Conservation (phyloP, 2,888 invertebrate genomes). For the Empis livida region DNA sequence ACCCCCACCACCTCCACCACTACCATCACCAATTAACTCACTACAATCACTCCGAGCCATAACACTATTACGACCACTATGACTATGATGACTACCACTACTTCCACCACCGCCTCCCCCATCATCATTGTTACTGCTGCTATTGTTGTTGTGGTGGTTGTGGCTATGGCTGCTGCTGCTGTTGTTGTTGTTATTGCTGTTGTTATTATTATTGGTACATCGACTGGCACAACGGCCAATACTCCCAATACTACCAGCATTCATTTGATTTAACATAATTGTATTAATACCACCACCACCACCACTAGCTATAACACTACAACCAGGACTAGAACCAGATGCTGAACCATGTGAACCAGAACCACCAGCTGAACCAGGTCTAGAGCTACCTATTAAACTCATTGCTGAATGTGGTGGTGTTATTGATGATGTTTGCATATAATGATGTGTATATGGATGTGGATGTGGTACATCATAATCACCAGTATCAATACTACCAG, state of each 20-base stretch:
- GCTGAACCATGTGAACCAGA: conserved; percentile 36
- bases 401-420: conserved; percentile 35
- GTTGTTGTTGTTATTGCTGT: too few species aligned
- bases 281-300: conserved; percentile 16
- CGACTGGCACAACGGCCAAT: conserved; percentile 33
- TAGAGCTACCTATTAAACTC: conserved; percentile 26
- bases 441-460: conserved; percentile 37
- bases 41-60: conserved; percentile 1
- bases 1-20: not conserved
- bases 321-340: conserved; percentile 27
- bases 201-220: conserved; percentile 25
- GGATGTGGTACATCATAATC: conserved; percentile 38
- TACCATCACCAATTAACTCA: not conserved
- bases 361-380: conserved; percentile 34
- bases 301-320: conserved; percentile 24
- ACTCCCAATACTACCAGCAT: conserved; percentile 28
- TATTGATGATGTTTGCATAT: conserved; percentile 36
- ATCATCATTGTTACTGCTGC: not conserved
- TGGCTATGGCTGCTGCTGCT: too few species aligned
- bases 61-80: conserved; percentile 22
- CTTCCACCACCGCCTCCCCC: conserved; percentile 7
- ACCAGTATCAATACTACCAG: conserved; percentile 33
- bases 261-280: conserved; percentile 25
- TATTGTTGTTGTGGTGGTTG: too few species aligned
- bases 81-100: conserved; percentile 21